Conservation (phyloP, 2,797 vertebrate species). For the Brotula barbata region DNA sequence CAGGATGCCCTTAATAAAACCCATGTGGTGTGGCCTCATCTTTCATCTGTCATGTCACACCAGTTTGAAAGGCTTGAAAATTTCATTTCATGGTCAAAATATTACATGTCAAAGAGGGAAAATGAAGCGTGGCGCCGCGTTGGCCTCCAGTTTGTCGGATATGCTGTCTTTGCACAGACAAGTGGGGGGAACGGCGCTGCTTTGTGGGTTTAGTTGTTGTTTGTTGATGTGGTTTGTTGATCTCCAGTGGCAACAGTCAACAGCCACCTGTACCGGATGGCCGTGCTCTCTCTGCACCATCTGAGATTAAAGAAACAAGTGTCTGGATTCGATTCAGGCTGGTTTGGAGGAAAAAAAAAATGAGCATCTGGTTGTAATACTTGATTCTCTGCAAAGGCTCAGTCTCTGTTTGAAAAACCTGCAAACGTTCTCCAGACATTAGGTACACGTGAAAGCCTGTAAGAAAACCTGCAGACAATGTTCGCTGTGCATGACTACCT, state of each 20-base stretch:
- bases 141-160: not conserved
- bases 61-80: not conserved
- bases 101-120: not conserved
- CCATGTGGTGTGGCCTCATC: slow-evolving; percentile 6
- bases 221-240: slow-evolving; percentile 7
- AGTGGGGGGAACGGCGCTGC: slow-evolving; percentile 1
- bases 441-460: slow-evolving; percentile 48
- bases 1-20: slow-evolving; percentile 44
- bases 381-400: slow-evolving; percentile 48
- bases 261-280: slow-evolving; percentile 36
- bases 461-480: slow-evolving; percentile 38
- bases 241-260: slow-evolving; percentile 13
- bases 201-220: slow-evolving; percentile 2
- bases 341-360: slow-evolving; percentile 8
- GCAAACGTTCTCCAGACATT: slow-evolving; percentile 61
- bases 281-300: slow-evolving; percentile 17
- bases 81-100: not conserved
- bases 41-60: slow-evolving; percentile 3
- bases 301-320: slow-evolving; percentile 57
- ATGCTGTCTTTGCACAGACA: not conserved
- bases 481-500: slow-evolving; percentile 49
- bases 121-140: not conserved
- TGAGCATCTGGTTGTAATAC: slow-evolving; percentile 67
- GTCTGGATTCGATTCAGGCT: slow-evolving; percentile 54
- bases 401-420: slow-evolving; percentile 34